These are phyloP conservation scores for Pachypeltis micranthus DNA, from an alignment of 1,140 invertebrate genomes.

Conservation along the genomic window DNA sequence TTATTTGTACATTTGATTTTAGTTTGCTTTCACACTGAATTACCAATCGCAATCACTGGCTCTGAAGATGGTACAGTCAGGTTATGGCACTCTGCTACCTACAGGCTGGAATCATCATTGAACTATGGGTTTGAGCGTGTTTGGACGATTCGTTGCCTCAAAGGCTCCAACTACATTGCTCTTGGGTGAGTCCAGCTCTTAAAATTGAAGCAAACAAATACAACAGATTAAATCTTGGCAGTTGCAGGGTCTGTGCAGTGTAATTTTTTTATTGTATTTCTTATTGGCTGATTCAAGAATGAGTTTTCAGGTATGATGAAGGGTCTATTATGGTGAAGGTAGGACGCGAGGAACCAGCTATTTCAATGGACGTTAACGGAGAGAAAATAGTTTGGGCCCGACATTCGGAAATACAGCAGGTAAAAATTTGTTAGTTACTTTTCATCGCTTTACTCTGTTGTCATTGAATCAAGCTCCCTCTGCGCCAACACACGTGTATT, in stretches of 20 bases:
- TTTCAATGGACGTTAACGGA: slow-evolving; percentile 95
- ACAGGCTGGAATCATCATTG: slow-evolving; percentile 86
- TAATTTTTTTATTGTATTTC: too few relatives aligned
- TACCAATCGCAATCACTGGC: slow-evolving; percentile 93
- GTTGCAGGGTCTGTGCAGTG: too few relatives aligned
- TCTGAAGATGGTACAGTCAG: slow-evolving; percentile 94
- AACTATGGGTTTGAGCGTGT: slow-evolving; percentile 98
- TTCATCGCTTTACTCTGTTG: too few relatives aligned
- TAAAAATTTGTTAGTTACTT: too few relatives aligned
- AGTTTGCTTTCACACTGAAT: slow-evolving; percentile 90
- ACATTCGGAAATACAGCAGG: slow-evolving; percentile 94
- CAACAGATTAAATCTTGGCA: too few relatives aligned
- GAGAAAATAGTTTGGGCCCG: slow-evolving; percentile 98
- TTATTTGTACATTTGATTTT: slow-evolving; percentile 16
- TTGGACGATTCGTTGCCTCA: slow-evolving; percentile 92
- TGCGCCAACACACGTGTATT: too few relatives aligned
- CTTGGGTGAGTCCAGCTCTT: slow-evolving; percentile 48
- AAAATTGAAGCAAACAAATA: neutral
- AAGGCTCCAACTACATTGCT: slow-evolving; percentile 93
- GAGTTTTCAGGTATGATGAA: slow-evolving; percentile 80
- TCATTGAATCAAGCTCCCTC: too few relatives aligned
- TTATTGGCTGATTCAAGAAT: too few relatives aligned
- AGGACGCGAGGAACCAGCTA: slow-evolving; percentile 94
- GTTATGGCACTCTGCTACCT: slow-evolving; percentile 97
- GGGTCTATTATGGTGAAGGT: slow-evolving; percentile 96